Base-by-base conservation (phyloP, 2,888 invertebrate genomes). In the Mystacides longicornis region DNA sequence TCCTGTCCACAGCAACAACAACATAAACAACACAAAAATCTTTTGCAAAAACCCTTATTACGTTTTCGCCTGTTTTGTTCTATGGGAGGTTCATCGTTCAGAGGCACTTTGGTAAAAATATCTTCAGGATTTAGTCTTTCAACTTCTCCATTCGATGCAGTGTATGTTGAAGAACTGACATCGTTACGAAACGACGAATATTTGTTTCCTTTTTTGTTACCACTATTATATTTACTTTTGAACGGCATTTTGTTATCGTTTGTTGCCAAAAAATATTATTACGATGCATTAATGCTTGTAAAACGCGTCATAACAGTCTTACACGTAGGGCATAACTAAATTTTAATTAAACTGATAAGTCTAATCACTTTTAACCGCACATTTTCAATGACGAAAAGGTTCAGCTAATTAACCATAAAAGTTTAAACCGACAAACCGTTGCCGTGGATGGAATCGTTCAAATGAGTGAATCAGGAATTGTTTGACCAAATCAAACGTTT, bases 111-210 rank as follows among this genome's bases (percentile, higher is more conserved):
- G 1, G 60, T 43, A 31, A 60, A 62, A 16, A 57, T 45, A 2
- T 50, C 51, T 16, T 51, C 45, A 1, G 58, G 47, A 7, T 49
- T 49, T 47, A 57, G 23, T 33, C 51, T 53, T 11, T 52, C 51
- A 19, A 59, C 18, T 19, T 59, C 57, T 47, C 59, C 60, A 23
- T 47, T 52, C 2, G 58, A 61, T 3, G 51, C 54, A 3, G 58
- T 54, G 18, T 53, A 56, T 2, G 58, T 57, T 23, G 59, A 55
- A 45, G 37, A 37, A 43, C 52, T 55, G 2, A 31, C 55, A 18
- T 61, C 61, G 42, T 61, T 56, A 45, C 52, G 56, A 49, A 61
- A 61, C 9, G 60, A 56, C 2, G 60, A 56, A 19, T 61, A 61
- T 23, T 58, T 60, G 23, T 55, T 58, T 42, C 51, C 31, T 31